Evolutionary conservation across 2,888 invertebrate species (phyloP), one percentile per base, ranked within the genome.

Genomic region (Merodon equestris): DNA sequence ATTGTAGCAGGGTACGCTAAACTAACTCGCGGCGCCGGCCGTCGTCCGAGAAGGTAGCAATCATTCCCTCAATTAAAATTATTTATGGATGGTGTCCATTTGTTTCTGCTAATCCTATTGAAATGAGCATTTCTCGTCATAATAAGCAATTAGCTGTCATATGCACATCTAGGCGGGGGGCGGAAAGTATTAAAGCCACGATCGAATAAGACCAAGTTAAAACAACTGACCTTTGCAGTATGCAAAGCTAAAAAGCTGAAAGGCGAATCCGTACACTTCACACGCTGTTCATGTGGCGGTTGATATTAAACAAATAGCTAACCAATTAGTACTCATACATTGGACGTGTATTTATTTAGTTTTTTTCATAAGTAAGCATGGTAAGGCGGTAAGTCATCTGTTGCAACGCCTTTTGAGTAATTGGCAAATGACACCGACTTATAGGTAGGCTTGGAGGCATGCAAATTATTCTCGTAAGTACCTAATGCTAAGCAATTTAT

Each of bases 211-310:
- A 13, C 58, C 48, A 13, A 51, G n/a, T 70, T 45, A 13, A n/a
- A 54, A 38, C 70, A 70, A 70, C 54, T 70, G 70, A 70, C 60
- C 70, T 70, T 70, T 70, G 53, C 44, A 40, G 27, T 61, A 70
- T 70, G 70, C 70, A 50, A 70, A 70, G 47, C 47, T 27, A 7
- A 27, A 27, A 7, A 60, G 60, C 60, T 27, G 27, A 27, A 27
- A 7, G 60, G 60, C 60, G 60, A 70, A 34, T 47, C 27, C 27
- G 47, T 40, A 45, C 47, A 61, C 38, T 70, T 70, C 53, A 19
- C 45, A 44, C 36, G 44, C 15, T 58, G 27, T 27, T 34, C 60
- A 60, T 60, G 60, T 70, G 70, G 60, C 54, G 53, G 27, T 53
- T 70, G 60, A 61, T 60, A 70, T 54, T 70, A 40, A 54, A 51